Evolutionary conservation across 2,113 vertebrate species (phyloP).

Genomic region (Chlorocebus sabaeus): DNA sequence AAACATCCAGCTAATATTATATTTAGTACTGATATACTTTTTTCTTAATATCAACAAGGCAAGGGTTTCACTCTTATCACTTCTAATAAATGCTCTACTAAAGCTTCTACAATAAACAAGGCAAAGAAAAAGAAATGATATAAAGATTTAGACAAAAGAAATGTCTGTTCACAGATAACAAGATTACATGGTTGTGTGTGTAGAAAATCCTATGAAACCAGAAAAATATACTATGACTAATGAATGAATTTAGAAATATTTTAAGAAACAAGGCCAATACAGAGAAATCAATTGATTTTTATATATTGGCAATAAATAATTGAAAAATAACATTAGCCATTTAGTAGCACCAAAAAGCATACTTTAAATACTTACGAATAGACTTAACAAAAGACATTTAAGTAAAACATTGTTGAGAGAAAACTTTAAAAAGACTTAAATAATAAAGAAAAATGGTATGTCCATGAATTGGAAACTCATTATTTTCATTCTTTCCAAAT

Average conservation of each 20-base stretch:
- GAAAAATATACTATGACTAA: no score
- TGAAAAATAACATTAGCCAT: neutral
- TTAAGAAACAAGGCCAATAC: no score
- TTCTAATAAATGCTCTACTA: neutral
- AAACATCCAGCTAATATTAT: neutral
- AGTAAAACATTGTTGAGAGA: neutral
- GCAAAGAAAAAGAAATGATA: neutral
- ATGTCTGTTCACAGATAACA: neutral
- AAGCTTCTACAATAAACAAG: neutral
- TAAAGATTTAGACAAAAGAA: neutral
- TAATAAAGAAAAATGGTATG: neutral
- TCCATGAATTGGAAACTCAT: neutral
- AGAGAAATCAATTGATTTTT: no score
- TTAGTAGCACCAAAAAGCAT: neutral
- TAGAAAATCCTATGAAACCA: neutral
- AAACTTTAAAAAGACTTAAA: neutral
- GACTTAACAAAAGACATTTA: neutral
- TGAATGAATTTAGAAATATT: no score
- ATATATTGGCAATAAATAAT: neutral
- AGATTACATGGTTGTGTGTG: neutral
- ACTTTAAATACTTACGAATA: neutral
- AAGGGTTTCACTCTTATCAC: neutral
- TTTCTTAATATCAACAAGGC: neutral
- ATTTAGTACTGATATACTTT: neutral
- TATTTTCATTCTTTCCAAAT: neutral